Conservation (phyloP, 2,113 vertebrate species). For the Archocentrus centrarchus region DNA sequence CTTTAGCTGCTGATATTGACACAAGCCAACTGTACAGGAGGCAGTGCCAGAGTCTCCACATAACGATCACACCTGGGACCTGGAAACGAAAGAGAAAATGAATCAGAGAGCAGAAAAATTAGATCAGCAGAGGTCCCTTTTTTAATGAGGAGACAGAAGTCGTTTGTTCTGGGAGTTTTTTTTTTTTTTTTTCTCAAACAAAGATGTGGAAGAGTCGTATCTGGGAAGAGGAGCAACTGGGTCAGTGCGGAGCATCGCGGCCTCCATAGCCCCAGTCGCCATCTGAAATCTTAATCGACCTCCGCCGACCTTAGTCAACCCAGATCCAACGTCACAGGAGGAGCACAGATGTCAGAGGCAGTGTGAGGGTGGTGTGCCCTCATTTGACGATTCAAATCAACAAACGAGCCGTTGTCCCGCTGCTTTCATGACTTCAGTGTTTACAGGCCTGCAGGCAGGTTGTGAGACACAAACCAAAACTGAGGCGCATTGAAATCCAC, state of each 20-base stretch:
- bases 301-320: conserved; percentile 11
- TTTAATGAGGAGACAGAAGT: background rate
- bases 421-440: conserved; percentile 27
- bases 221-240: background rate
- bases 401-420: conserved; percentile 43
- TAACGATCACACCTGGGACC: conserved; percentile 18
- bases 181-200: background rate
- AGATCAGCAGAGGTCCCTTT: background rate
- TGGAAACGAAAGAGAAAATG: background rate
- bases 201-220: background rate
- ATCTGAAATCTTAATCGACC: conserved; percentile 5
- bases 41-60: conserved; percentile 1
- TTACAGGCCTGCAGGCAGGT: conserved; percentile 44
- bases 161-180: background rate
- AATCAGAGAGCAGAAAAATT: background rate
- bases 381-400: conserved; percentile 7
- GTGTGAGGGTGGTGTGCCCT: background rate
- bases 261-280: background rate
- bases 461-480: conserved; percentile 22
- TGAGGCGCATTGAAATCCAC: conserved; percentile 16
- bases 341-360: conserved; percentile 44
- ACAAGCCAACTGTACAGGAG: background rate
- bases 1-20: background rate
- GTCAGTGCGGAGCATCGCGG: background rate
- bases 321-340: conserved; percentile 26